These are phyloP conservation scores for Chloroceryle aenea DNA, from an alignment of 2,113 vertebrate species.

Conservation along the genomic window DNA sequence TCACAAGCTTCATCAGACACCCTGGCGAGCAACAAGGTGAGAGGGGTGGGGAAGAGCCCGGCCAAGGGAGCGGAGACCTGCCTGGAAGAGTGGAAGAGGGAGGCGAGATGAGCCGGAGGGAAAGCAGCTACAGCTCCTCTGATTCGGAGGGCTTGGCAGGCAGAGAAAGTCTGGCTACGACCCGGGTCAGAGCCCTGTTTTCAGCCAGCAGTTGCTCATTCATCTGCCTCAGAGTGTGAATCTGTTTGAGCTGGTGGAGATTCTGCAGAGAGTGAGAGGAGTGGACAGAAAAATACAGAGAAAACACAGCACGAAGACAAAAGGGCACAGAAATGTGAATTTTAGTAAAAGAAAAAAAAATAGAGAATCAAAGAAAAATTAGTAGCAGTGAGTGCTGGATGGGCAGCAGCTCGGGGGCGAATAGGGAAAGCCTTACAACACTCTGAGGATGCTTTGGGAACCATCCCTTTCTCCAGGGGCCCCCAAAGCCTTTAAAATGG, in stretches of 20 bases:
- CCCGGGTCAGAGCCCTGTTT: constrained; percentile 93
- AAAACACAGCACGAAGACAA: constrained; percentile 67
- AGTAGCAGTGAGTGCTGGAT: constrained; percentile 18
- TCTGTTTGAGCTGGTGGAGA: constrained; percentile 90
- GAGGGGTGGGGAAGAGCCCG: background rate
- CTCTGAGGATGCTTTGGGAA: background rate
- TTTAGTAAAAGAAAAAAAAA: constrained; percentile 44
- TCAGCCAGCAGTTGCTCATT: constrained; percentile 91
- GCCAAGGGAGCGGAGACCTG: constrained; percentile 68
- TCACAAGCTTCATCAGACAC: background rate
- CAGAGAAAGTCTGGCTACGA: constrained; percentile 88
- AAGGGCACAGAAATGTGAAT: constrained; percentile 63
- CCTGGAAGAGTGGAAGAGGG: constrained; percentile 73
- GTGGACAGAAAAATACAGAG: constrained; percentile 67
- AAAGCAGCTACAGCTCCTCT: constrained; percentile 88
- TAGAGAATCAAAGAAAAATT: constrained; percentile 8
- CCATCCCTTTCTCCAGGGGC: background rate
- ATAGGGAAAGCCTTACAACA: background rate
- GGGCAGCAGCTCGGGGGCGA: background rate
- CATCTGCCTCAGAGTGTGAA: constrained; percentile 88
- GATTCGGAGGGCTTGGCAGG: constrained; percentile 85
- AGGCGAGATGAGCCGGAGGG: constrained; percentile 74
- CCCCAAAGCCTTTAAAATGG: background rate
- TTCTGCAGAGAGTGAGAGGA: constrained; percentile 84
- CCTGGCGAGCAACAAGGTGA: background rate